Conservation (phyloP, 2,888 invertebrate species). For the Caenorhabditis sulstoni region DNA sequence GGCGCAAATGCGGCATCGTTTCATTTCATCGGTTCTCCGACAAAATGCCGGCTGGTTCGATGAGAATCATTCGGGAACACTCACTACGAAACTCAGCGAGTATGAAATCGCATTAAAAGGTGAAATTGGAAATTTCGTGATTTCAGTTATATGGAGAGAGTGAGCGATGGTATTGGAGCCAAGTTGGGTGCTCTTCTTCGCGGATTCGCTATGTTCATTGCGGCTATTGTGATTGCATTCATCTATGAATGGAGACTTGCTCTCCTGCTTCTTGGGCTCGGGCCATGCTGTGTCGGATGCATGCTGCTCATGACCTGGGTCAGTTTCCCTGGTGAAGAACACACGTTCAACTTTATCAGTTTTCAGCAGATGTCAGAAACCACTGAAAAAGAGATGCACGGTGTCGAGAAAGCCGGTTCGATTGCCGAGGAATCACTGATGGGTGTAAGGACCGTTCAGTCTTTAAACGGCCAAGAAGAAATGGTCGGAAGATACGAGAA, state of each 20-base stretch:
- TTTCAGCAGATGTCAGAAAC: constrained; percentile 70
- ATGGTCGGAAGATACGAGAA: constrained; percentile 68
- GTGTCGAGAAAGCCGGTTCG: constrained; percentile 72
- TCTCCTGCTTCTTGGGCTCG: constrained; percentile 69
- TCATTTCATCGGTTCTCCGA: constrained; percentile 66
- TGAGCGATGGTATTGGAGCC: constrained; percentile 54
- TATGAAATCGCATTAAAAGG: constrained; percentile 26
- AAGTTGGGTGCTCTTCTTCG: constrained; percentile 71
- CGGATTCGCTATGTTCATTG: constrained; percentile 68
- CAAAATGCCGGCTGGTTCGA: constrained; percentile 76
- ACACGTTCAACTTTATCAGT: not conserved
- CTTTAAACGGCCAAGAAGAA: constrained; percentile 74
- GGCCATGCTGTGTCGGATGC: constrained; percentile 65
- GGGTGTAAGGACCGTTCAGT: constrained; percentile 75
- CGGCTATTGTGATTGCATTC: constrained; percentile 68
- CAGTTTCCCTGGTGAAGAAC: constrained; percentile 7
- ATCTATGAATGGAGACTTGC: constrained; percentile 73
- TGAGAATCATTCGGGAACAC: constrained; percentile 68
- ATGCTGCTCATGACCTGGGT: constrained; percentile 72
- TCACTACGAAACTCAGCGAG: constrained; percentile 72
- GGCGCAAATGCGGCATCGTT: constrained; percentile 64
- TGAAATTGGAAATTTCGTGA: not conserved
- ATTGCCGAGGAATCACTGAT: constrained; percentile 74
- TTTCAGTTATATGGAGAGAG: constrained; percentile 68
- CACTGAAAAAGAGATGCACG: constrained; percentile 63